Evolutionary conservation across 2,113 vertebrate species (phyloP), one percentile per base, ranked within the genome.

Genomic region (Leptobrachium leishanense): DNA sequence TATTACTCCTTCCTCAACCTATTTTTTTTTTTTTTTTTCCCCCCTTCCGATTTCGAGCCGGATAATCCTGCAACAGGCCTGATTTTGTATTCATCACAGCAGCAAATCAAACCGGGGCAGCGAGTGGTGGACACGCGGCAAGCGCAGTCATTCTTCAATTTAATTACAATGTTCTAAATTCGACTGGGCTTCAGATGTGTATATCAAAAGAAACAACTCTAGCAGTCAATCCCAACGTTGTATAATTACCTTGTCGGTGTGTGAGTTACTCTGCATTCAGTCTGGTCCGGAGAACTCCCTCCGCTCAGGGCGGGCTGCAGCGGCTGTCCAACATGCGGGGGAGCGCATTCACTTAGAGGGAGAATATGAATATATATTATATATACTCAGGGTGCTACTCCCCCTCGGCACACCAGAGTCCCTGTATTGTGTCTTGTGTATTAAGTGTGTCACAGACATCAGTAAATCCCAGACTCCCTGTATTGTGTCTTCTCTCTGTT

Each of bases 11-110:
- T 50, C 8, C 8, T 50, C 20, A 31, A 50, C 8, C 8, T 50
- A 3, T 46, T 8, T 64, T 31, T 64, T 64, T 31, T 3, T 4
- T 64, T 4, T 31, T 64, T 64, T 64, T 64, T 64, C 39, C 4
- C 9, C 6, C 10, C 6, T 2, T 2, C 4, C 6, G 5, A 64
- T 64, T 2, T 7, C 59, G 80, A 67, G 77, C 20, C 82, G 63
- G 84, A 76, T 79, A 79, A 63, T 75, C 76, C 11, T 85, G 40
- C 83, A 82, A 79, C 83, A 72, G 15, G 72, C 81, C 75, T 75
- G 83, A 72, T 78, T 85, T 84, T 79, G 82, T 74, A 2, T 81
- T 83, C 82, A 31, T 65, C 80, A 67, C 39, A 2, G 68, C 79
- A 80, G 83, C 80, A 77, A 82, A 83, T 57, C 69, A 39, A 86